Conservation (phyloP, 2,888 invertebrate genomes). For the Drosophila cyrtoloma region DNA sequence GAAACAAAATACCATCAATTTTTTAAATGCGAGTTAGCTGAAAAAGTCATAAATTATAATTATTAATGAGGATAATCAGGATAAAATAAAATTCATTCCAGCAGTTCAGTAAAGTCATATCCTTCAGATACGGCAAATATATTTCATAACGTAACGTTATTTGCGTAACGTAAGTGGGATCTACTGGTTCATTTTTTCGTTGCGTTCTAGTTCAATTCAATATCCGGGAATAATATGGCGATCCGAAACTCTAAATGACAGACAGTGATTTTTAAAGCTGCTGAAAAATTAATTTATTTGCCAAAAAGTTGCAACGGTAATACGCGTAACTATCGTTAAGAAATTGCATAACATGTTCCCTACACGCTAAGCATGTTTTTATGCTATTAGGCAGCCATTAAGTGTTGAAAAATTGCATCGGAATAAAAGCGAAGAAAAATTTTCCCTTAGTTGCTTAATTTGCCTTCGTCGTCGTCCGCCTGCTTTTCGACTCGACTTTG, state of each 20-base stretch:
- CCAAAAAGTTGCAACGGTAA: constrained; percentile 77
- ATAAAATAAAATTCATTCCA: background rate
- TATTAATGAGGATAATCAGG: background rate
- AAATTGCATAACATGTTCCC: constrained; percentile 43
- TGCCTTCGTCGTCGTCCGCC: constrained; percentile 67
- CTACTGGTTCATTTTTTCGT: constrained; percentile 37
- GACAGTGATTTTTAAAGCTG: constrained; percentile 76
- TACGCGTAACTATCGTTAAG: constrained; percentile 64
- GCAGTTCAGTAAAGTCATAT: background rate
- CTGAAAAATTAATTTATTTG: constrained; percentile 77
- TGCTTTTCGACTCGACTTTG: constrained; percentile 67
- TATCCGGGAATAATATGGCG: constrained; percentile 78
- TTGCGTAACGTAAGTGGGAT: constrained; percentile 15
- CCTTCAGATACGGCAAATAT: background rate
- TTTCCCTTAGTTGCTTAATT: constrained; percentile 73
- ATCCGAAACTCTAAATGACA: constrained; percentile 75
- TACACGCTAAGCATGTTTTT: constrained; percentile 54
- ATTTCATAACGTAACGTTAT: background rate
- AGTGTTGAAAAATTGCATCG: constrained; percentile 52
- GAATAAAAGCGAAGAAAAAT: constrained; percentile 67
- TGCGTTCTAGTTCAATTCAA: constrained; percentile 44
- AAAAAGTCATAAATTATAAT: background rate
- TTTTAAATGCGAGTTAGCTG: background rate
- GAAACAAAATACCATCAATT: background rate
- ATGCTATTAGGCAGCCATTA: constrained; percentile 11